Base-by-base conservation (phyloP, 1,140 invertebrate genomes). In the Formica exsecta region DNA sequence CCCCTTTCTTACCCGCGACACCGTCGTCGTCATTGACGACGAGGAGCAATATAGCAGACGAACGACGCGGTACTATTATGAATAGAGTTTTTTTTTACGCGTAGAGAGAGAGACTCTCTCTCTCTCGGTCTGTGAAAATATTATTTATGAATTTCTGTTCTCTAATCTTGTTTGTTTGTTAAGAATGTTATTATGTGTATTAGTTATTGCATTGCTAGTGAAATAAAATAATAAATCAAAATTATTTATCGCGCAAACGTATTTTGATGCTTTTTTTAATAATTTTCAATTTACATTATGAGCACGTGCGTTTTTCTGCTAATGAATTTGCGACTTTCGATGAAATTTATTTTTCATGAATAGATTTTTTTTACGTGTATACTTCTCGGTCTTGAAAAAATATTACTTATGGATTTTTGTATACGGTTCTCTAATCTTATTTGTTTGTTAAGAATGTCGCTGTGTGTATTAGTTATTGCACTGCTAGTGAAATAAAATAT, bases 1-100 rank as follows among this genome's bases (percentile, higher is more conserved):
- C 57, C 36, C 22, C 22, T 7, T 77, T 44, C 36, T 68, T 25
- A 29, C n/a, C 4, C 32, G 64, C 32, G n/a, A 41, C 32, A 29
- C 25, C 36, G 48, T 85, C 41, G 62, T 32, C 44, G 65, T 25
- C 70, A 62, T 59, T 75, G 71, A 80, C 87, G 84, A 71, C 62
- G 70, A 48, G 68, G 51, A 85, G 85, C 66, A 68, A 64, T 79
- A 64, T 76, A 70, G 41, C 74, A 48, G 70, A 59, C 64, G 68
- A 77, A 79, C 25, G 32, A 54, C 3, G 7, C 32, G 38, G 13
- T 13, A 36, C 13, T 51, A 8, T 38, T 32, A 32, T 44, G 25
- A 70, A 41, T 13, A 71, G 19, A 41, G 0, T 19, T 16, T 66
- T 57, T 32, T 25, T 11, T 51, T 19, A 32, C 16, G 3, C 25